Evolutionary conservation across 2,797 vertebrate species (phyloP), one percentile per base, ranked within the genome.

Genomic region (Hippopotamyrus pictus): DNA sequence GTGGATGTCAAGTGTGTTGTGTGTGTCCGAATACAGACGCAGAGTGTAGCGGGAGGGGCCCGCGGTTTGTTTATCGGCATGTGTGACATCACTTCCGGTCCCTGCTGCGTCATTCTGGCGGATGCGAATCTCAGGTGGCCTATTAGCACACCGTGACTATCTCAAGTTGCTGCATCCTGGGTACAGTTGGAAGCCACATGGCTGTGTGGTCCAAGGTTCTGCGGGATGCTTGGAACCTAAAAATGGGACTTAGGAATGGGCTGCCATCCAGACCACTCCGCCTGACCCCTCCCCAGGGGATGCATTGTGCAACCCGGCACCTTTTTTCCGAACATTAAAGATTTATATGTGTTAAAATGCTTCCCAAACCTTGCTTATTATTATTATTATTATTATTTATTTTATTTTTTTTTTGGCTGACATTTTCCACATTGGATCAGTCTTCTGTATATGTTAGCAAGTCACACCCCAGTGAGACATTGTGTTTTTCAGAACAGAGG

Each of bases 71-170:
- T 73, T 73, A 73, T 73, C 29, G 14, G 29, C 65, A 37, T 9
- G 73, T 19, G 41, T 82, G 37, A 82, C 76, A 82, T 82, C 76
- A 82, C 17, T 82, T 44, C 41, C 37, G 46, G 76, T 82, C 14
- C 41, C 37, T 46, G 76, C 17, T 46, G 37, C 41, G 41, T 79
- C 76, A 41, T 79, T 79, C 76, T 46, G 76, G 7, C 33, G 41
- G 76, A 79, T 79, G 37, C 8, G 76, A n/a, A n/a, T 46, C 76
- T 82, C 41, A 82, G 91, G 76, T 82, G 76, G 41, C 76, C 41
- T 41, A 19, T 82, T 82, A 82, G 41, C 44, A 22, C 41, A 46
- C 5, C 17, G 17, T 46, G 76, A 82, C 76, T 79, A 79, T 46
- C 76, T 82, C 76, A 41, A 46, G 76, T 46, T 46, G 76, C 76